Evolutionary conservation across 2,888 invertebrate species (phyloP).

Genomic region (Phengaris alcon): DNA sequence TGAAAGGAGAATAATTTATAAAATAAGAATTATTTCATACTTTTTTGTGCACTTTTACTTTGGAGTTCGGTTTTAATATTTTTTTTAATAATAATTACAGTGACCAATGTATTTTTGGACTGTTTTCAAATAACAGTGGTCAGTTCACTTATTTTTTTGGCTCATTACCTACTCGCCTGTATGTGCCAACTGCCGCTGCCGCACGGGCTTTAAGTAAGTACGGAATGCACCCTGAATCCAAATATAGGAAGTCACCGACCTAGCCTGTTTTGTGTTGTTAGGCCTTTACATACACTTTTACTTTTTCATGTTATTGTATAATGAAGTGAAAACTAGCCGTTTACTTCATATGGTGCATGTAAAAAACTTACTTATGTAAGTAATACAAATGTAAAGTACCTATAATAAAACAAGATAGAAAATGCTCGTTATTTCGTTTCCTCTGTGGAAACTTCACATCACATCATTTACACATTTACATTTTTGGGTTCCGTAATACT

Average conservation of each 20-base stretch:
- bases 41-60: no score
- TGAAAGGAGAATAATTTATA: no score
- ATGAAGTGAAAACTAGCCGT: slow-evolving; percentile 9
- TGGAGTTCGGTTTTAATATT: no score
- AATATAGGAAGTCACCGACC: background rate
- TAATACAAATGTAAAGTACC: background rate
- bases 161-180: no score
- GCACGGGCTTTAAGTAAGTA: background rate
- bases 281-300: background rate
- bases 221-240: background rate
- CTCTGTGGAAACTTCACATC: background rate
- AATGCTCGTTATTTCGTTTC: background rate
- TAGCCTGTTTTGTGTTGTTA: background rate
- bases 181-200: no score
- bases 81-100: no score
- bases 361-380: background rate
- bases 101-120: no score
- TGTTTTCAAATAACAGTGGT: no score
- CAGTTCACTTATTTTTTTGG: no score
- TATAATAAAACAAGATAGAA: background rate
- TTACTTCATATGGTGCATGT: background rate
- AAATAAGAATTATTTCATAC: no score
- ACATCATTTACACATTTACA: no score
- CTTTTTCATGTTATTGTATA: slow-evolving; percentile 2
- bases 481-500: no score